These are phyloP conservation scores for Telenomus remus DNA, from an alignment of 1,140 invertebrate species.

Conservation along the genomic window DNA sequence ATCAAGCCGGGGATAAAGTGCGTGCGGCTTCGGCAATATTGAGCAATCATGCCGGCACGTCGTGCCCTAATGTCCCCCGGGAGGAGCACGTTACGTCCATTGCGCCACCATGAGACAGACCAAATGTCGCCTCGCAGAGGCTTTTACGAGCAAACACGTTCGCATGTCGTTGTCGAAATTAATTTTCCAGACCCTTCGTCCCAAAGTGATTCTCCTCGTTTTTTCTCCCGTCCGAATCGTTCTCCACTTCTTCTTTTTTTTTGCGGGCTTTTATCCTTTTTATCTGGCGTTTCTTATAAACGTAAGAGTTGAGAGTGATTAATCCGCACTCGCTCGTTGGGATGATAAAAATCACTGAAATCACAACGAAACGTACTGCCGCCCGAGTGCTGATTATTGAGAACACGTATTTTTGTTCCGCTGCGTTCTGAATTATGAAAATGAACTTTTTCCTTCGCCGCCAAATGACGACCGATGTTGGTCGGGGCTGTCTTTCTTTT, in stretches of 20 bases:
- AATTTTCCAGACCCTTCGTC: conserved; percentile 41
- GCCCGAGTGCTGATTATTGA: too few relatives aligned
- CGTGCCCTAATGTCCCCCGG: conserved; percentile 53
- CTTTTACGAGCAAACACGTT: conserved; percentile 56
- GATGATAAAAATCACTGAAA: too few relatives aligned
- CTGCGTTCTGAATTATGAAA: conserved; percentile 38
- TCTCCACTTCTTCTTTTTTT: conserved; percentile 4
- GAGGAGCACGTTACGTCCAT: conserved; percentile 52
- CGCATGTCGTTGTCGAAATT: conserved; percentile 59
- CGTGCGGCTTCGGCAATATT: conserved; percentile 52
- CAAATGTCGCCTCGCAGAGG: conserved; percentile 55
- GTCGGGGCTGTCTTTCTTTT: too few relatives aligned
- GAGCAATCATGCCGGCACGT: conserved; percentile 57
- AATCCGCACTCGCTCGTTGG: too few relatives aligned
- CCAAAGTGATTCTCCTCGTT: conserved; percentile 40
- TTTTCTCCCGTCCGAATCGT: conserved; percentile 27
- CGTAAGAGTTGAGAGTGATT: too few relatives aligned
- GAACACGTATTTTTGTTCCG: too few relatives aligned
- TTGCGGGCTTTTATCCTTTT: conserved; percentile 26
- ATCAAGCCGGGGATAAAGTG: conserved; percentile 33
- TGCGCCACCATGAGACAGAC: conserved; percentile 51
- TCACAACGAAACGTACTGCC: background rate
- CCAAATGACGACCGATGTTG: too few relatives aligned
- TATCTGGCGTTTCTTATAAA: background rate
- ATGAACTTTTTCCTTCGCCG: conserved; percentile 7